A percentile compares a stretch with the other conserved stretches of the same genome.
Evolutionary conservation across 2,888 invertebrate genomes (phyloP).

Genomic region (Pristionchus fissidentatus): DNA sequence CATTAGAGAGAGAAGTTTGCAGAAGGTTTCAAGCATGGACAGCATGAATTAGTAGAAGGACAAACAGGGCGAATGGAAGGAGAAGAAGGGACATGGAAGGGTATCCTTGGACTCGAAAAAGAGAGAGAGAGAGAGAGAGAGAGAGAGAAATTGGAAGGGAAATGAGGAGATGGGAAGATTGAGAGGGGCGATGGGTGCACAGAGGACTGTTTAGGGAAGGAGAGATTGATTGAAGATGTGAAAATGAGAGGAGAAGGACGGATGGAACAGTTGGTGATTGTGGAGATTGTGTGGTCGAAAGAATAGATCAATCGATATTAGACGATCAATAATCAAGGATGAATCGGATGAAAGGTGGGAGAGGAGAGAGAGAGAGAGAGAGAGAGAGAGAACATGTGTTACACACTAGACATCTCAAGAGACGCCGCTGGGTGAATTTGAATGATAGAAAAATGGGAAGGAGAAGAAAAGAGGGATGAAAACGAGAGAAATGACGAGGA

Average conservation of each 20-base stretch:
- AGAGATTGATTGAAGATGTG: conserved; percentile 15
- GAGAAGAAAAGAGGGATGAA: conserved; percentile 31
- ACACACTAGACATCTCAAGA: not conserved
- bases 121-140: not conserved
- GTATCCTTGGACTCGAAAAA: conserved; percentile 14
- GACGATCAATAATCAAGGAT: not conserved
- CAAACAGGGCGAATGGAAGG: conserved; percentile 14
- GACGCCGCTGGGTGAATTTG: conserved; percentile 16
- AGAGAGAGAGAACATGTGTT: conserved; percentile 5
- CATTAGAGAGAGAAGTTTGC: conserved; percentile 17
- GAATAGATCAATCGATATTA: not conserved
- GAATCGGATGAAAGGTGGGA: conserved; percentile 5
- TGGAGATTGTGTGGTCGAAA: not conserved
- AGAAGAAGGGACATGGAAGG: conserved; percentile 10
- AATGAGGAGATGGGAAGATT: conserved; percentile 21
- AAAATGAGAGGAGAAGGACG: not conserved
- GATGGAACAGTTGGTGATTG: not conserved
- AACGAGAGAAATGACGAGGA: conserved; percentile 41
- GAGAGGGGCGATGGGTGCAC: too few species aligned
- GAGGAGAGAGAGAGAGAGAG: not conserved
- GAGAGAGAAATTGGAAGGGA: conserved; percentile 18
- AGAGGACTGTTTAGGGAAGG: conserved; percentile 12
- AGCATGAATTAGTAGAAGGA: conserved; percentile 42
- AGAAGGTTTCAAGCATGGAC: conserved; percentile 38
- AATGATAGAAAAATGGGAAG: conserved; percentile 37